A percentile compares a stretch with the other conserved stretches of the same genome.
Conservation (phyloP, 1,140 invertebrate species). For the Drosophila kepulauana region DNA sequence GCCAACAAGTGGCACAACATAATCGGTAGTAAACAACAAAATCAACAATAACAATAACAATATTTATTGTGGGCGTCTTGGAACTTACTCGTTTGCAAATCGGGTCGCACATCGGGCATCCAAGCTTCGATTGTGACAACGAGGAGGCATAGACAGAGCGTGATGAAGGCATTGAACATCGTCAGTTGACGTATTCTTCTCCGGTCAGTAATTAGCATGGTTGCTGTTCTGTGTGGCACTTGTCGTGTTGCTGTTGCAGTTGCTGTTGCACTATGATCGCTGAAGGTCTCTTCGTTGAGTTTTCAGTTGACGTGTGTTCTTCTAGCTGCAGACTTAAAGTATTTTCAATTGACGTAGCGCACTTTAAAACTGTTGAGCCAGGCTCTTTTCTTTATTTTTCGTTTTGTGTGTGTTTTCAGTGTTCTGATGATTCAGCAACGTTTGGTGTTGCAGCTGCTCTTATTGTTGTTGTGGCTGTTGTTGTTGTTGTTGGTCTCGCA, state of each 20-base stretch:
- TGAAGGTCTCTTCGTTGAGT: constrained; percentile 60
- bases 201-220: constrained; percentile 51
- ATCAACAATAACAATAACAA: no score
- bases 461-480: constrained; percentile 33
- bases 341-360: constrained; percentile 57
- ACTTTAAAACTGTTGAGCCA: constrained; percentile 51
- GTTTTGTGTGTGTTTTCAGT: neutral
- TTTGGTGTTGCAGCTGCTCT: constrained; percentile 26
- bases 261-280: constrained; percentile 42
- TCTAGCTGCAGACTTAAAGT: constrained; percentile 49
- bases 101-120: constrained; percentile 83
- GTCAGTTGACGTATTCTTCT: constrained; percentile 29
- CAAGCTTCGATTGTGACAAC: constrained; percentile 49
- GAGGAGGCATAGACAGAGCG: constrained; percentile 21
- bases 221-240: constrained; percentile 12
- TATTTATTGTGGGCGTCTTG: constrained; percentile 13
- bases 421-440: constrained; percentile 59
- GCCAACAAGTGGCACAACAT: constrained; percentile 62
- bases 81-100: constrained; percentile 81
- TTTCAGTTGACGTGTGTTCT: constrained; percentile 22
- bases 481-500: constrained; percentile 31
- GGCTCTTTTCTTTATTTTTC: constrained; percentile 10
- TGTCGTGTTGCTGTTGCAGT: constrained; percentile 13
- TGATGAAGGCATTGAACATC: constrained; percentile 18
- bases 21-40: constrained; percentile 8